Base-by-base conservation (phyloP, 2,113 vertebrate genomes). In the Chionodraco myersi region DNA sequence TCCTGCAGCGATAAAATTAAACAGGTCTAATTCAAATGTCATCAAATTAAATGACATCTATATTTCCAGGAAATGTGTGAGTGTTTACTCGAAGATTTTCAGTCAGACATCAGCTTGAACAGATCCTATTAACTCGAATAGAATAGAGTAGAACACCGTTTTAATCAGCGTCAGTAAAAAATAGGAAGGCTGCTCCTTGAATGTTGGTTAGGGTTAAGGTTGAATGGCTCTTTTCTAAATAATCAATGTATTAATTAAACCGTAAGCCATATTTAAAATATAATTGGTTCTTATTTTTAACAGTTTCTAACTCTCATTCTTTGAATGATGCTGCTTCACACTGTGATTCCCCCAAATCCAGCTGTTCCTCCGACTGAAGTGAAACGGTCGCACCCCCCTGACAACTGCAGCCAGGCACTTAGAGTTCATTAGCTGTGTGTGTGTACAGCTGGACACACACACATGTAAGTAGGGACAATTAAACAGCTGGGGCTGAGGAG, bases 401-500 rank as follows among this genome's bases (percentile, higher is more conserved):
- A 86, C 83, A 92, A 92, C 90, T 85, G 79, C 79, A 85, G 72
- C 68, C 80, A 57, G 80, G 82, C 88, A 88, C 90, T 92, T 12
- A 83, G 41, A 86, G 77, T 90, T 92, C 90, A 93, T 93, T 92
- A 92, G 85, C 83, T 77, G 77, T 87, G 81, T 91, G 88, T 92
- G 90, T 92, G 87, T 90, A 70, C 90, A 92, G 91, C 90, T 93
- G 92, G 87, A 88, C 81, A 88, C 64, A 83, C 75, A 72, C 83
- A 77, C 60, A 86, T 6, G 58, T 74, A 84, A 82, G 75, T 36
- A 14, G 77, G 70, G 80, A 77, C 79, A 84, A 61, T 86, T 54
- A 60, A 88, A 79, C 86, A 85, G 89, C 79, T 80, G 84, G 72
- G 36, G 23, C 59, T 36, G 70, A 26, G 12, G 52, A 69, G 74